Evolutionary conservation across 1,140 invertebrate genomes (phyloP), one percentile per base, ranked within the genome.

Genomic region (Penaeus vannamei): DNA sequence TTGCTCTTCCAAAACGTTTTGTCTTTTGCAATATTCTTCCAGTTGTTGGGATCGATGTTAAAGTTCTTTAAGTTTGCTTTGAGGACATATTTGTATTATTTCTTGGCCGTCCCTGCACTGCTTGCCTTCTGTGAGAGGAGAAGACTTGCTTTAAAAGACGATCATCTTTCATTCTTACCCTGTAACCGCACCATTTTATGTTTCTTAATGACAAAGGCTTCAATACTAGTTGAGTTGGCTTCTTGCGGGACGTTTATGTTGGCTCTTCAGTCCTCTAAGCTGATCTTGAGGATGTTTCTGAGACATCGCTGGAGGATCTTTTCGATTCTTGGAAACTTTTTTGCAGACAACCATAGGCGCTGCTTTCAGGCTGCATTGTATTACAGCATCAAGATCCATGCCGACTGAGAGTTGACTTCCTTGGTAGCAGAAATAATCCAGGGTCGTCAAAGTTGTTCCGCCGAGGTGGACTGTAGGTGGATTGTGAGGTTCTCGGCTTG

Each of bases 131-230:
- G 17, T 64, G 62, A 64, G 62, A 19, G 17, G 62, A 64, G 62
- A 64, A 64, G 62, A 64, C 62, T 64, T 64, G 62, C 62, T 64
- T 64, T 64, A n/a, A 64, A 64, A 64, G 62, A n/a, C n/a, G n/a
- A n/a, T 64, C 62, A 64, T 64, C 62, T 19, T 64, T 64, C 62
- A 17, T 64, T 64, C n/a, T 64, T 64, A 64, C 62, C 17, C 17
- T 64, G 62, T 64, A n/a, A 64, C 62, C n/a, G 62, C 62, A 64
- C 62, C n/a, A 64, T 64, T n/a, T 64, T 64, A 17, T 64, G 62
- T 17, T 64, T 64, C 17, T 64, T n/a, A 64, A 64, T 64, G 17
- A 64, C n/a, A n/a, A 17, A 64, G 62, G 62, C 62, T 64, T 64
- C 62, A 64, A 64, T 64, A n/a, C 62, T 64, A 64, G 62, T 64